A percentile compares a stretch with the other conserved stretches of the same genome.
Evolutionary conservation across 1,140 invertebrate genomes (phyloP).

Genomic region (Eumaeus atala): DNA sequence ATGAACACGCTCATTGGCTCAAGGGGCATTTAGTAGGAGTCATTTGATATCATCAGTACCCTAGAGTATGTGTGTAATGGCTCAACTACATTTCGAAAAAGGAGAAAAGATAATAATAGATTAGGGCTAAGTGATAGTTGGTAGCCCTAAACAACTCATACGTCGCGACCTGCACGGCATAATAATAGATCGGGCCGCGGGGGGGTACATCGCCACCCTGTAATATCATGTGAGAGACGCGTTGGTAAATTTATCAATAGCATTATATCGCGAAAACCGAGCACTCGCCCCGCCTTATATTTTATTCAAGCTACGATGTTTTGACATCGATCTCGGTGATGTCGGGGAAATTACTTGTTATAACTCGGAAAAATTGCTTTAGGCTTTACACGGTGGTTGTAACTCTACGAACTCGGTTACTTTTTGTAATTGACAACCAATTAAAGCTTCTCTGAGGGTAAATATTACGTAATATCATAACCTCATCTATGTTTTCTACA

Average conservation of each 20-base stretch:
- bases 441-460: background rate
- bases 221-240: conserved; percentile 67
- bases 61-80: too few relatives aligned
- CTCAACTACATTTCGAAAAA: too few relatives aligned
- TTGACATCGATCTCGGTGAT: conserved; percentile 54
- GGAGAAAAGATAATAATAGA: too few relatives aligned
- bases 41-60: too few relatives aligned
- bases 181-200: conserved; percentile 60
- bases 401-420: background rate
- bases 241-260: conserved; percentile 71
- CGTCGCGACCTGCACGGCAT: conserved; percentile 62
- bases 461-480: background rate
- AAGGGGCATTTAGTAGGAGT: too few relatives aligned
- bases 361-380: conserved; percentile 25
- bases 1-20: too few relatives aligned
- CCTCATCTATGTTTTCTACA: too few relatives aligned
- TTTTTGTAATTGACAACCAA: conserved; percentile 10
- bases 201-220: conserved; percentile 48
- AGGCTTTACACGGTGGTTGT: conserved; percentile 3
- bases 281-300: conserved; percentile 56
- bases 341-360: conserved; percentile 26
- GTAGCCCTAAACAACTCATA: conserved; percentile 51
- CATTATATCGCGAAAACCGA: conserved; percentile 57
- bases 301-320: conserved; percentile 64
- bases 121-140: background rate